Evolutionary conservation across 2,113 vertebrate species (phyloP).

Genomic region (Coptodon bakossiorum): DNA sequence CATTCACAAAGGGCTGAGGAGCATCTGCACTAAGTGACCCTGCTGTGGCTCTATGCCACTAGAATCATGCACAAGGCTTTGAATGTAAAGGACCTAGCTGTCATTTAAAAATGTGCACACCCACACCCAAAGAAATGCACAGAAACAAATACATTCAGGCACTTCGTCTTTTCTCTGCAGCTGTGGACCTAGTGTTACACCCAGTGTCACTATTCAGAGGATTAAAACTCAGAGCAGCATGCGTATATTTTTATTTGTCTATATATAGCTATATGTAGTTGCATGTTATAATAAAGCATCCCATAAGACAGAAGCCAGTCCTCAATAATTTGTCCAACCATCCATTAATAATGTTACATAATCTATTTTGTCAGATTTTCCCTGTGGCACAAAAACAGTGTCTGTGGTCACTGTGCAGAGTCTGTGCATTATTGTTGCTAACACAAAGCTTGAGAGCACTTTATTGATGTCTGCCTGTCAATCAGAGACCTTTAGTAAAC

Average conservation of each 20-base stretch:
- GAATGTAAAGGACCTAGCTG: slow-evolving; percentile 16
- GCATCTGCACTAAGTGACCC: slow-evolving; percentile 1
- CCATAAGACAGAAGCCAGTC: neutral
- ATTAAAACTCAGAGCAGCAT: neutral
- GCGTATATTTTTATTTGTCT: neutral
- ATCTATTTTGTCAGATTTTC: neutral
- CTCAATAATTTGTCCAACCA: neutral
- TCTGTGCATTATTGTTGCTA: neutral
- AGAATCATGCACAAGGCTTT: slow-evolving; percentile 32
- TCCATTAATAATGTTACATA: slow-evolving; percentile 4
- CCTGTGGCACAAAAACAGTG: neutral
- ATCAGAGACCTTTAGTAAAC: neutral
- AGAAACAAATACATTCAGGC: neutral
- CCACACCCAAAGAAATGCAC: neutral
- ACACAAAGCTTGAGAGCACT: neutral
- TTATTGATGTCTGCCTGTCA: neutral
- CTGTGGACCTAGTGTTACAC: neutral
- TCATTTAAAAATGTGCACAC: neutral
- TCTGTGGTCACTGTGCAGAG: neutral
- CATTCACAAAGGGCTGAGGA: slow-evolving; percentile 6
- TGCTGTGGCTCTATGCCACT: slow-evolving; percentile 6
- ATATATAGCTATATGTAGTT: neutral
- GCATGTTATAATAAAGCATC: neutral
- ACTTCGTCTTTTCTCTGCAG: neutral
- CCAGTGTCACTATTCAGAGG: neutral